Evolutionary conservation across 1,140 invertebrate species (phyloP).

Genomic region (Limonius californicus): DNA sequence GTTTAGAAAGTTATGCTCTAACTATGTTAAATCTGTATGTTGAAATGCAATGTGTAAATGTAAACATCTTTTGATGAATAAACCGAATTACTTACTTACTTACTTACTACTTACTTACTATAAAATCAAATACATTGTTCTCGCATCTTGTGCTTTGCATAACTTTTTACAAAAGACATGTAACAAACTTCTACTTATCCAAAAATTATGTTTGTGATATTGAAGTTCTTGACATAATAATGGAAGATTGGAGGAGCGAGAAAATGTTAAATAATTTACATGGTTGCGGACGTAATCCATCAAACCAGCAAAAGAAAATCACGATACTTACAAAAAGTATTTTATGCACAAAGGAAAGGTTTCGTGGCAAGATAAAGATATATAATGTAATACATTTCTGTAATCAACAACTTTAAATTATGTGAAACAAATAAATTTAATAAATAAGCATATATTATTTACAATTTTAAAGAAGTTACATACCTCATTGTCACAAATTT

Average conservation of each 20-base stretch:
- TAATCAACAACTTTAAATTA: too few relatives aligned
- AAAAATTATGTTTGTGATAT: too few relatives aligned
- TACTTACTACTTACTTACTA: too few relatives aligned
- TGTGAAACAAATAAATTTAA: background rate
- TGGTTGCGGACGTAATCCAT: background rate
- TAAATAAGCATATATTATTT: too few relatives aligned
- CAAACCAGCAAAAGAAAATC: background rate
- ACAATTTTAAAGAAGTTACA: too few relatives aligned
- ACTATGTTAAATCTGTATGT: too few relatives aligned
- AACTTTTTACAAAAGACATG: background rate
- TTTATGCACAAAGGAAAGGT: background rate
- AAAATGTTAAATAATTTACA: background rate
- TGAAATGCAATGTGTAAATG: too few relatives aligned
- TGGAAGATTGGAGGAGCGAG: background rate
- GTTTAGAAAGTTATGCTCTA: too few relatives aligned
- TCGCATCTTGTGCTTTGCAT: background rate
- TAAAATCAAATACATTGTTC: background rate
- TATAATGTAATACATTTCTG: background rate
- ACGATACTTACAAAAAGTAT: background rate
- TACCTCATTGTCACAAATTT: background rate
- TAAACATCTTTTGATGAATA: too few relatives aligned
- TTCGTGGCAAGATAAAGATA: background rate
- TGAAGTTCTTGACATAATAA: background rate
- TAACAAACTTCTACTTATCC: too few relatives aligned
- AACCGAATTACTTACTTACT: too few relatives aligned